Base-by-base conservation (phyloP, 37 sponge, comb jelly and placozoan species). In the Tethya wilhelma region DNA sequence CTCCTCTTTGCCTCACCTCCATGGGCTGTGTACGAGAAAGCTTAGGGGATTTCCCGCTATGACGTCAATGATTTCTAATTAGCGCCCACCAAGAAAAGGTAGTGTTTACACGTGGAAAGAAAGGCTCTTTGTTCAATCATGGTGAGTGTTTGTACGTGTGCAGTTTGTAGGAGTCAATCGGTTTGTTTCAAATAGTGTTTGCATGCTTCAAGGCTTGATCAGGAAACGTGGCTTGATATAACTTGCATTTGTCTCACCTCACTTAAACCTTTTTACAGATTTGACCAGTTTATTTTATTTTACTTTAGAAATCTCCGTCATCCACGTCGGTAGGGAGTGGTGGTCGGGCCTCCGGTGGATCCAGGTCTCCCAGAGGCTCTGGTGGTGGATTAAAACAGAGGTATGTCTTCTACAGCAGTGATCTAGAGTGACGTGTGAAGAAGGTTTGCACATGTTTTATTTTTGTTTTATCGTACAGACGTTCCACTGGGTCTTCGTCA, bases 251-350 rank as follows among this genome's bases (percentile, higher is more conserved):
- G n/a, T n/a, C n/a, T n/a, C n/a, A n/a, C n/a, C n/a, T n/a, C n/a
- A n/a, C n/a, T n/a, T n/a, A n/a, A n/a, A n/a, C n/a, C n/a, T n/a
- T n/a, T n/a, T n/a, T n/a, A n/a, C n/a, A n/a, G n/a, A n/a, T n/a
- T n/a, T n/a, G n/a, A n/a, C n/a, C 39, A 17, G 33, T 29, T 43
- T 66, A 4, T 44, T 38, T 40, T 71, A 0, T 28, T 56, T 42
- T 36, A 37, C 5, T 56, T 12, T 44, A 91, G 91, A 75, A 63
- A 77, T 49, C 94, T 40, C 28, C 84, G 6, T 90, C 90, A 23
- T 56, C 90, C 49, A 94, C 94, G 11, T 57, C 67, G 33, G 94
- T 94, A n/a, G 90, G 94, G 33, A 56, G 63, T 1, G 64, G 77
- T 53, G 72, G 78, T 23, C 68, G 68, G 1, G 38, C 74, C 22